phyloP scores from a whole-genome alignment of 2,888 invertebrate genomes.

The Chymomyza amoena region DNA sequence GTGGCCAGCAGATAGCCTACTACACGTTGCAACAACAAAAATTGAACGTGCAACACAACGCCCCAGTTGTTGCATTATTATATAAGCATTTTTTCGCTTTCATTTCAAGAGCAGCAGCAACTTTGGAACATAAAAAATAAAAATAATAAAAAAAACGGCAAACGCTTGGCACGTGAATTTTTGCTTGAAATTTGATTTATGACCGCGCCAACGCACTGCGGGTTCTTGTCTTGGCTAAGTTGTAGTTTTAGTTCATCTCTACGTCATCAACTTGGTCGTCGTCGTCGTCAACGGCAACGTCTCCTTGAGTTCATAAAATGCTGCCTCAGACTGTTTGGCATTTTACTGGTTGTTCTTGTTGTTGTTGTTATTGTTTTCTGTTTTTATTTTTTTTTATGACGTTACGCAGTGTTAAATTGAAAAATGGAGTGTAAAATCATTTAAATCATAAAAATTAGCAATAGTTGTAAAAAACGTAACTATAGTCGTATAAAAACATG shows the following conservation, averaged over 20 bases:
- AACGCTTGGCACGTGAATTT: conserved; percentile 63
- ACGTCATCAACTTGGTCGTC: background rate
- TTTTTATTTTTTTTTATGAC: conserved; percentile 43
- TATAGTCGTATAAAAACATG: background rate
- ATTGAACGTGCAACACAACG: conserved; percentile 49
- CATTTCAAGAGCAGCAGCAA: conserved; percentile 44
- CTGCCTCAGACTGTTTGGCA: background rate
- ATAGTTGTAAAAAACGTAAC: conserved; percentile 47
- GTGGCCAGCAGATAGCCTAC: conserved; percentile 41
- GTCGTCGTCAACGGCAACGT: background rate
- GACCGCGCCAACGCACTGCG: conserved; percentile 15
- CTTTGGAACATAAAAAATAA: conserved; percentile 1
- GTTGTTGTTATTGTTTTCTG: background rate
- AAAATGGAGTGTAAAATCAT: conserved; percentile 71
- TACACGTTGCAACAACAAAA: background rate
- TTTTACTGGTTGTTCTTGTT: background rate
- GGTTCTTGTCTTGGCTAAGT: conserved; percentile 55
- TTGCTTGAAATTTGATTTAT: conserved; percentile 59
- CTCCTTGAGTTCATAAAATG: conserved; percentile 49
- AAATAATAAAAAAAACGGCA: background rate
- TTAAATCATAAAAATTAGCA: conserved; percentile 63
- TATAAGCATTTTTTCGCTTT: conserved; percentile 62
- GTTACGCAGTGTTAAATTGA: conserved; percentile 68
- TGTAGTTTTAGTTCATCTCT: background rate
- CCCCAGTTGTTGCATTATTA: conserved; percentile 47